Base-by-base conservation (phyloP, 2,888 invertebrate genomes). In the Pollenia amentaria region DNA sequence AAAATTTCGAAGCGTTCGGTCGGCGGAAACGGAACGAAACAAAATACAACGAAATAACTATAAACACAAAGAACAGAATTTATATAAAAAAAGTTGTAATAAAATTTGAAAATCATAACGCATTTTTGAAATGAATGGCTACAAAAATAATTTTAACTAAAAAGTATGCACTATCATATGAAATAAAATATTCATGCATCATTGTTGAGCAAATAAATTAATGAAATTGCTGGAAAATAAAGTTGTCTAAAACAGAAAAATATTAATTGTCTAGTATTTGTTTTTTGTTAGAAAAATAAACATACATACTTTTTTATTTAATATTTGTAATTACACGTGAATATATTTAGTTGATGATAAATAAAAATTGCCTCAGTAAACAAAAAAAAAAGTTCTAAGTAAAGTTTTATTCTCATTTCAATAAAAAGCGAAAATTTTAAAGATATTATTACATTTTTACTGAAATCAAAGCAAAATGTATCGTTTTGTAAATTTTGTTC, bases 1-100 rank as follows among this genome's bases (percentile, higher is more conserved):
- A 64, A 87, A 85, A 84, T 85, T 48, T 88, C 87, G 86, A 84
- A 78, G 87, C 73, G 88, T 69, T 77, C 88, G 88, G 89, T 89
- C 86, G 87, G 70, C 65, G 70, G 73, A 81, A 87, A 73, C 87
- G 87, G 80, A 86, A 75, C 65, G 77, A 65, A 72, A 65, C 18
- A 48, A 75, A 81, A 62, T 29, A 62, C 53, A 73, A 73, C 57
- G 10, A 16, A 11, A 48, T 70, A 48, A 48, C 10, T 29, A 6
- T 29, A 29, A 29, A 29, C 29, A 29, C 29, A 51, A 12, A 53
- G 67, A 64, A 11, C 9, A 69, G 18, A 75, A 60, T 16, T 42
- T 16, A 77, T 16, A 62, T 8, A 62, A 44, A 53, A 4, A n/a
- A 11, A 42, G 21, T 14, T 29, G 14, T 29, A 40, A 70, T 48